Base-by-base conservation (phyloP, 2,797 vertebrate genomes). In the Gymnocypris eckloni region DNA sequence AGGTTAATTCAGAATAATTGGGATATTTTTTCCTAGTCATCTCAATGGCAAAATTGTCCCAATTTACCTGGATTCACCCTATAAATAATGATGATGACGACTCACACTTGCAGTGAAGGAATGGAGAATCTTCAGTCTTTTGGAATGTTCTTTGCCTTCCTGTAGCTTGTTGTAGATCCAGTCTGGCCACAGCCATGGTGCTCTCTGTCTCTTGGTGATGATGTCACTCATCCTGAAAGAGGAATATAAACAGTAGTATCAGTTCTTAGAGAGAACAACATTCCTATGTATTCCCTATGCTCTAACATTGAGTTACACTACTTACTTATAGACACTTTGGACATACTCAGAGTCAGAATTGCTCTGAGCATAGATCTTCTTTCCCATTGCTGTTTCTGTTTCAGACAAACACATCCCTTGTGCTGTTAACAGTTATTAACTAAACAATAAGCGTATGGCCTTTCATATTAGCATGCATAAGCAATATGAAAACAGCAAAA, bases 341-440 rank as follows among this genome's bases (percentile, higher is more conserved):
- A 97, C 93, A 83, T 97, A 97, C 4, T 97, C 94, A 0, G 96
- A 97, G 88, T 97, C 94, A 52, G 90, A 92, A 81, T 96, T 95
- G 37, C 89, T 91, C 79, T 97, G 97, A 77, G 96, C 96, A 79
- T 89, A 88, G 15, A 97, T 89, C 66, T 93, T 96, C 92, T 91
- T 96, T 33, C 96, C 96, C 96, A 97, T 97, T 0, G 96, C 96
- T 0, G 97, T 97, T 94, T 97, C 97, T 97, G 87, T 59, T 89
- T 89, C 81, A 83, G 54, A 20, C 25, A 67, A 75, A 67, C 11
- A 25, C 9, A 66, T 37, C 28, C 6, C n/a, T 16, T 72, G 25
- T 78, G 45, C 15, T 39, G 39, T n/a, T 20, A 54, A 56, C 7
- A 22, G 9, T 77, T 15, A 54, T 56, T 39, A 76, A 54, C 18